Conservation (phyloP, 2,888 invertebrate species). For the Gasteruption jaculator region DNA sequence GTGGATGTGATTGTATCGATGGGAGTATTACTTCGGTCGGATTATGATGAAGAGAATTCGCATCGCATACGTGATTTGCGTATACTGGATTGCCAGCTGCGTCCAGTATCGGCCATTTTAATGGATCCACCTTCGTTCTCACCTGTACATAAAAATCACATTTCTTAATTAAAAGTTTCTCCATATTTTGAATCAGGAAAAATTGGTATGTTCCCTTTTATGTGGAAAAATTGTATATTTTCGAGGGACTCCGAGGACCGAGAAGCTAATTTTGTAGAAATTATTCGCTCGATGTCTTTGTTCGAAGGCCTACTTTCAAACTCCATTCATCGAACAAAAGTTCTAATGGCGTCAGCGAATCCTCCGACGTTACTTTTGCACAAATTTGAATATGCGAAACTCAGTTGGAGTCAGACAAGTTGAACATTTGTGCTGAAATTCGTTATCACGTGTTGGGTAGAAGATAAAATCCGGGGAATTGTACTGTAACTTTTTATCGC, state of each 20-base stretch:
- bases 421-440: too few relatives aligned
- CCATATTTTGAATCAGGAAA: background rate
- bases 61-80: conserved; percentile 46
- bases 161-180: conserved; percentile 7
- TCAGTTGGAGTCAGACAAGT: too few relatives aligned
- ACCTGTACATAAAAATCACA: conserved; percentile 56
- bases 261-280: conserved; percentile 2
- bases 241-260: too few relatives aligned
- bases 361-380: conserved; percentile 41
- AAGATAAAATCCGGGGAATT: too few relatives aligned
- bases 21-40: conserved; percentile 26
- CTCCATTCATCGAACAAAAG: conserved; percentile 38
- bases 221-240: conserved; percentile 5
- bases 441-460: too few relatives aligned
- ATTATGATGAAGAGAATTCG: conserved; percentile 37
- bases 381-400: too few relatives aligned
- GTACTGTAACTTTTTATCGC: too few relatives aligned
- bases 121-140: conserved; percentile 77
- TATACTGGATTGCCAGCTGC: conserved; percentile 38
- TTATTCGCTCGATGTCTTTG: conserved; percentile 23
- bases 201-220: conserved; percentile 1
- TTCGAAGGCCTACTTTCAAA: conserved; percentile 45
- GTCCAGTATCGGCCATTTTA: conserved; percentile 83
- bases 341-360: conserved; percentile 46
- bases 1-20: too few relatives aligned